Base-by-base conservation (phyloP, 2,113 vertebrate genomes). In the Beaufortia kweichowensis region DNA sequence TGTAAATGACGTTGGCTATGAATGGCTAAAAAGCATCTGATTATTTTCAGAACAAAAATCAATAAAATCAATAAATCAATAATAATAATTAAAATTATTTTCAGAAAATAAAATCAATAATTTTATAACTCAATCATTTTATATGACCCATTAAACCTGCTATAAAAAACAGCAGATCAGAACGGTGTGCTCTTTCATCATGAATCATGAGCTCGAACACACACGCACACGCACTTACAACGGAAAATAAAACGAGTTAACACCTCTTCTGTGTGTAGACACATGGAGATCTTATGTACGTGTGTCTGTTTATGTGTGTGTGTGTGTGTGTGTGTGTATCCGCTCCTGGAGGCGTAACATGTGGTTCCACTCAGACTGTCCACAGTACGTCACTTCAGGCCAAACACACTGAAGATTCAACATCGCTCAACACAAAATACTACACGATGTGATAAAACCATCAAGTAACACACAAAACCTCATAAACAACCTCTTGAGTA, bases 341-440 rank as follows among this genome's bases (percentile, higher is more conserved):
- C 86, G 86, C 88, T 91, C 84, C 90, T 81, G 55, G 90, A 23
- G 76, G 94, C 83, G 66, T 75, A 64, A 90, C 92, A 91, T 90
- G 85, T 94, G 93, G 91, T 95, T 95, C 88, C 90, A 93, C 91
- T 96, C 93, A 94, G 89, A 85, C 87, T 83, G 88, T 89, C 86
- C 88, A 70, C 76, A 69, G 59, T 65, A 46, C 53, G 75, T 53
- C 76, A 57, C 80, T 76, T 75, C 64, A 75, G 80, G 80, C 57
- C 39, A 75, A 65, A 62, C 71, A 39, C 68, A 63, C 59, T 63
- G n/a, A 50, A 33, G 28, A 19, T 71, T 70, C 73, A 63, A 15
- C 11, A 62, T 29, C 55, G 17, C 26, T 57, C 33, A 61, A 24
- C 28, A 79, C n/a, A n/a, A n/a, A 35, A 65, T 41, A 26, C 29